These are phyloP conservation scores for Guaruba guarouba DNA, from an alignment of 2,113 vertebrate species.

Conservation along the genomic window DNA sequence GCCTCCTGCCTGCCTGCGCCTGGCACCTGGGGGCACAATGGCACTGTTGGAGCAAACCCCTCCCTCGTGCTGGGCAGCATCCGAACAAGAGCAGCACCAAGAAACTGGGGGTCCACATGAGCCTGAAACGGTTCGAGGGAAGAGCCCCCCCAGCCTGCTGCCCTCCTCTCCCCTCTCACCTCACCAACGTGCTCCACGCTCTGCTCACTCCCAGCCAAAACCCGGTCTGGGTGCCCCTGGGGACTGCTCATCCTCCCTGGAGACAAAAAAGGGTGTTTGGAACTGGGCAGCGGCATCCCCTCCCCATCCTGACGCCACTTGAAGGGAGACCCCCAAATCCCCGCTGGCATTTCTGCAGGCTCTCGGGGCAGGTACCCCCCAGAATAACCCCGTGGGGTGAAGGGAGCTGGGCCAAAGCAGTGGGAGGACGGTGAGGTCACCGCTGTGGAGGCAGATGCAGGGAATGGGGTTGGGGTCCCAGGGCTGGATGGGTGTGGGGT, in stretches of 20 bases:
- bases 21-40: conserved; percentile 24
- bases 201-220: not conserved
- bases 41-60: not conserved
- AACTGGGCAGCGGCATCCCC: not conserved
- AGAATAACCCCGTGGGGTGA: not conserved
- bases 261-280: not conserved
- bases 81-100: not conserved
- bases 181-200: fast-evolving
- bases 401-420: not conserved
- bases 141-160: fast-evolving
- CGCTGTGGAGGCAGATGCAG: not conserved
- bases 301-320: not conserved
- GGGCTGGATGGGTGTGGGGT: not conserved
- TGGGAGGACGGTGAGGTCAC: not conserved
- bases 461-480: not conserved
- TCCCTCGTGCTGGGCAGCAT: not conserved
- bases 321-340: not conserved
- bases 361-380: not conserved
- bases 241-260: conserved; percentile 21
- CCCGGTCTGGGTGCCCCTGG: not conserved
- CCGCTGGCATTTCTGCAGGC: not conserved
- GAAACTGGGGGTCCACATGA: not conserved
- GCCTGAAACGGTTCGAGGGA: not conserved
- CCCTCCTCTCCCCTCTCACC: conserved; percentile 8
- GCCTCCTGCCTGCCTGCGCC: not conserved